Base-by-base conservation (phyloP, 2,113 vertebrate genomes). In the Chaetodon trifascialis region DNA sequence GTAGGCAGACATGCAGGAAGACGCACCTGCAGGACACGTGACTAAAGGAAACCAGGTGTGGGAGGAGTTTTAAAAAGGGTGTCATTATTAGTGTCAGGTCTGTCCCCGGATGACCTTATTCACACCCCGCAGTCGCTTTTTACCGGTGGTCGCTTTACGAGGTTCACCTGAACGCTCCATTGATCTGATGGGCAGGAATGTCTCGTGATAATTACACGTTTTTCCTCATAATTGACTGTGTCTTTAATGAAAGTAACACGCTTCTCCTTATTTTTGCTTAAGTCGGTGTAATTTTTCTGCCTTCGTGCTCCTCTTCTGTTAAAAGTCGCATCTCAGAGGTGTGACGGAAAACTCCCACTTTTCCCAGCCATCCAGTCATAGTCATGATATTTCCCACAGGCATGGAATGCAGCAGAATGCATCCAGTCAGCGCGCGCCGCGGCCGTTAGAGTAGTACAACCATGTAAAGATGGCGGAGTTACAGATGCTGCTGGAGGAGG, bases 401-500 rank as follows among this genome's bases (percentile, higher is more conserved):
- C 52, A 42, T 42, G 0, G 84, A 91, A 93, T 25, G 88, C 84
- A 49, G 58, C 85, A 4, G 63, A 49, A 30, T 7, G 0, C 73
- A 60, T 80, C 34, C 82, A 73, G 79, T 79, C 23, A 47, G 80
- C 76, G 66, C 82, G 78, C 76, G 56, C 80, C 21, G 66, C 84
- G 1, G 83, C 76, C 70, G 80, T 75, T 55, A 64, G 59, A 80
- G 8, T 44, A 59, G 90, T 85, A 65, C 76, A 73, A 79, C 11
- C 85, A 96, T 96, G 97, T 97, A 96, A 98, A 98, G 96, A 98
- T 98, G 97, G 97, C 97, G 97, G 97, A 98, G 96, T 93, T 98
- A 80, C 97, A 98, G 94, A 98, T 98, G 97, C 96, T 99, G 95
- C 95, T 98, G 95, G 97, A 98, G 90, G 97, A 98, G 91, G 97